Evolutionary conservation across 2,888 invertebrate species (phyloP).

Genomic region (Lasius fuliginosus): DNA sequence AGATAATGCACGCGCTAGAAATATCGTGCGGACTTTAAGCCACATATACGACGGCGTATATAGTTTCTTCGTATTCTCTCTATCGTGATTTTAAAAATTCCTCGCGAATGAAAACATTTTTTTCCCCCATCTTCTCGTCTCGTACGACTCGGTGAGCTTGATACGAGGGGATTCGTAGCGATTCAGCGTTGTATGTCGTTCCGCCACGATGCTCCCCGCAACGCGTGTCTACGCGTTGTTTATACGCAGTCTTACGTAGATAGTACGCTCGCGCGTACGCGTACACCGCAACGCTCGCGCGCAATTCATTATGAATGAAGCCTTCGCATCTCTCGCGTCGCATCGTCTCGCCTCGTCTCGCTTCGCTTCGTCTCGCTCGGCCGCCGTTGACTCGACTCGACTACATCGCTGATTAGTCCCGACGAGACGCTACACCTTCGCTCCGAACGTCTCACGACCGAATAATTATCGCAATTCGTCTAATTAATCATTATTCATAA

Average conservation of each 20-base stretch:
- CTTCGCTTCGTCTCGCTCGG: conserved; percentile 35
- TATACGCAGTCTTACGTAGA: not conserved
- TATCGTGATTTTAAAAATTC: not conserved
- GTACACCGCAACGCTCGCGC: conserved; percentile 33
- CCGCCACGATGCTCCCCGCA: not conserved
- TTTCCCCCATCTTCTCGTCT: not conserved
- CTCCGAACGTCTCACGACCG: not conserved
- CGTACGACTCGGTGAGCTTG: not conserved
- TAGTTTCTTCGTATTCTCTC: not conserved
- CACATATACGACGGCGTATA: not conserved
- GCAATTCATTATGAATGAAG: conserved; percentile 65
- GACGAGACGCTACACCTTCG: not conserved
- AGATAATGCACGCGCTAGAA: not conserved
- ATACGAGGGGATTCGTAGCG: not conserved
- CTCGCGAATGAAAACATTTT: conserved; percentile 17
- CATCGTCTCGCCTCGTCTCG: conserved; percentile 21
- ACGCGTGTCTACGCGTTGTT: not conserved
- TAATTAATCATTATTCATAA: conserved; percentile 6
- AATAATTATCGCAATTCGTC: conserved; percentile 20
- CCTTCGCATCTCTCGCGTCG: conserved; percentile 20
- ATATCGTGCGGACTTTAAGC: not conserved
- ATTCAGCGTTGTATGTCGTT: not conserved
- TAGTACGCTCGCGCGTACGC: conserved; percentile 25
- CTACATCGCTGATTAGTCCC: conserved; percentile 17
- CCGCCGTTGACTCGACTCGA: not conserved